These are phyloP conservation scores for Lophotis ruficrista DNA, from an alignment of 2,113 vertebrate genomes.

Conservation along the genomic window DNA sequence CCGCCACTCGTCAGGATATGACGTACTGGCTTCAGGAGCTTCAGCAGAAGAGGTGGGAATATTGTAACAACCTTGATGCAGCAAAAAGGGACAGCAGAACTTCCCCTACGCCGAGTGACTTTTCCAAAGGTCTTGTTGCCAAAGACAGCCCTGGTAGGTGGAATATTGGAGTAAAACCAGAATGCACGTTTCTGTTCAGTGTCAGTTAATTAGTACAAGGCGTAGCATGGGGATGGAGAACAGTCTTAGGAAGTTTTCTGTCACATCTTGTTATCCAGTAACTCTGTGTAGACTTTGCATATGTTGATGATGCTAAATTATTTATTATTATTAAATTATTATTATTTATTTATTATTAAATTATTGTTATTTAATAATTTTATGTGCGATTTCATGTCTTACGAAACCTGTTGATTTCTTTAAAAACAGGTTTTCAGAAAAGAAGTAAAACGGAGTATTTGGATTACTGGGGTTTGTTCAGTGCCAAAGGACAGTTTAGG, in stretches of 20 bases:
- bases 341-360: too few relatives aligned
- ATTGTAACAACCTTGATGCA: conserved; percentile 81
- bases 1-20: conserved; percentile 89
- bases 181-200: not conserved
- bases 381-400: not conserved
- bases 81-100: conserved; percentile 81
- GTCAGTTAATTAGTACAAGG: not conserved
- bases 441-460: not conserved
- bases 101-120: conserved; percentile 73
- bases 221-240: not conserved
- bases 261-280: not conserved
- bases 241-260: not conserved
- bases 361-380: too few relatives aligned
- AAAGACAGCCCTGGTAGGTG: conserved; percentile 85
- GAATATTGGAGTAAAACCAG: not conserved
- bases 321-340: too few relatives aligned
- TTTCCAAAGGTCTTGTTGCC: conserved; percentile 89
- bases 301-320: not conserved
- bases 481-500: not conserved
- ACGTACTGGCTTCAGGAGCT: conserved; percentile 94
- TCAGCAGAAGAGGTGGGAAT: conserved; percentile 97
- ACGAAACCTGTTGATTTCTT: not conserved
- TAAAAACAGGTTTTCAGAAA: not conserved
- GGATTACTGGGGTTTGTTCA: not conserved
- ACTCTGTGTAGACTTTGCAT: not conserved